Evolutionary conservation across 92 coral and sea anemone species (phyloP), one percentile per base, ranked within the genome.

Genomic region (Parazoanthus atlanticus): DNA sequence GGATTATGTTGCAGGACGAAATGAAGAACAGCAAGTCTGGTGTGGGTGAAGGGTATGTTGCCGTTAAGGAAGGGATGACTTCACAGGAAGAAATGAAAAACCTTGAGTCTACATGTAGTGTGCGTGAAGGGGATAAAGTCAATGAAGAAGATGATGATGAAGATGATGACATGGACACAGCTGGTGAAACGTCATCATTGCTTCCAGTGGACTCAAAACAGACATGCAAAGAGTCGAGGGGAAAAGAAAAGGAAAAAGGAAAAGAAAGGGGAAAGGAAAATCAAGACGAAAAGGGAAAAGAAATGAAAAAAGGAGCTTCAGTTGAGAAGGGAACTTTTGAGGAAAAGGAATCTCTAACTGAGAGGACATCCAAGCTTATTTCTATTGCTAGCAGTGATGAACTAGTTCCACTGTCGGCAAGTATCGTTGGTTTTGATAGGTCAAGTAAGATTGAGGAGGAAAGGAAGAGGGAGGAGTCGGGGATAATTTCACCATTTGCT

Each of bases 131-230:
- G 69, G 17, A 41, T 23, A 43, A 81, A 61, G 31, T 38, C 49
- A 66, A 58, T 64, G 85, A 49, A 49, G 10, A 26, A 13, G 83
- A 79, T 43, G 40, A 47, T 79, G 65, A 26, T 49, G 65, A 79
- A 10, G 80, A 40, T 76, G 61, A 77, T 38, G 83, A 79, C 17
- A 31, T 19, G 41, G 81, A 77, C 9, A 21, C 43, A 40, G 76
- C 34, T 67, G 76, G 86, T 41, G 86, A 83, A 83, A 83, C 46
- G 75, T 83, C 86, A 6, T 75, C 86, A 19, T 69, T 83, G 61
- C 75, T 83, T 83, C 86, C 86, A 28, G 21, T 30, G 10, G 56
- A 83, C n/a, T 34, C 67, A 40, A 83, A 83, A 33, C 75, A 67
- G n/a, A n/a, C 78, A 31, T 36, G 29, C 34, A 83, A 69, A 25